A percentile compares a stretch with the other conserved stretches of the same genome.
These are phyloP conservation scores for Beroe ovata DNA, from an alignment of 37 sponge, comb jelly and placozoan genomes.

Conservation along the genomic window DNA sequence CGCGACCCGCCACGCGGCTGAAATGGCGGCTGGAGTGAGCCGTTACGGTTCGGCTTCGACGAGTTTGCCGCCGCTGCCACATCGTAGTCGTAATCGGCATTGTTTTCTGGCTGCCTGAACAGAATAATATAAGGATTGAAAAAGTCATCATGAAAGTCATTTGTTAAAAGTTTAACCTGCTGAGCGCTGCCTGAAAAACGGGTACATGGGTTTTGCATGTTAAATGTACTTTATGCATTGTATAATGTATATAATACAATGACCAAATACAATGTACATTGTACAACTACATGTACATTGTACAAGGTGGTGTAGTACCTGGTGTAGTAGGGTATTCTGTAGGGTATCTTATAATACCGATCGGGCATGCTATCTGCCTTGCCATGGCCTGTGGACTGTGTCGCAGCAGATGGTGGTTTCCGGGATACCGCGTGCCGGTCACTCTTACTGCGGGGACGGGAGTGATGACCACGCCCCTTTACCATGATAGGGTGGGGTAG, in stretches of 20 bases:
- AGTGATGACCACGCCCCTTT: too few relatives aligned
- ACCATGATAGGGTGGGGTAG: too few relatives aligned
- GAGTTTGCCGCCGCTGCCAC: neutral
- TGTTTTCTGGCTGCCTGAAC: neutral
- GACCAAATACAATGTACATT: too few relatives aligned
- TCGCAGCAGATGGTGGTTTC: neutral
- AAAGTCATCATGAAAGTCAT: too few relatives aligned
- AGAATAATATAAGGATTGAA: too few relatives aligned
- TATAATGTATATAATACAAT: too few relatives aligned
- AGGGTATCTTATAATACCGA: conserved; percentile 31
- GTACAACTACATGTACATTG: too few relatives aligned
- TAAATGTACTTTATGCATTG: too few relatives aligned
- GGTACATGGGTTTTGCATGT: too few relatives aligned
- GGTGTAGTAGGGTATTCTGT: conserved; percentile 48
- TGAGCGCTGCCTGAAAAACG: too few relatives aligned
- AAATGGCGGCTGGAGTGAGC: neutral
- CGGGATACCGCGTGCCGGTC: neutral
- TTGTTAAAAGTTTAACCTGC: too few relatives aligned
- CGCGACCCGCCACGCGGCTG: neutral
- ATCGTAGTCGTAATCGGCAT: neutral
- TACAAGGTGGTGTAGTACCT: conserved; percentile 1
- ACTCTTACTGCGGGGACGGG: neutral
- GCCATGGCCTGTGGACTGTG: neutral
- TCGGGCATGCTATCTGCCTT: neutral
- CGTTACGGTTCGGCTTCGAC: neutral